Conservation (phyloP, 2,113 vertebrate genomes). For the Brienomyrus brachyistius region DNA sequence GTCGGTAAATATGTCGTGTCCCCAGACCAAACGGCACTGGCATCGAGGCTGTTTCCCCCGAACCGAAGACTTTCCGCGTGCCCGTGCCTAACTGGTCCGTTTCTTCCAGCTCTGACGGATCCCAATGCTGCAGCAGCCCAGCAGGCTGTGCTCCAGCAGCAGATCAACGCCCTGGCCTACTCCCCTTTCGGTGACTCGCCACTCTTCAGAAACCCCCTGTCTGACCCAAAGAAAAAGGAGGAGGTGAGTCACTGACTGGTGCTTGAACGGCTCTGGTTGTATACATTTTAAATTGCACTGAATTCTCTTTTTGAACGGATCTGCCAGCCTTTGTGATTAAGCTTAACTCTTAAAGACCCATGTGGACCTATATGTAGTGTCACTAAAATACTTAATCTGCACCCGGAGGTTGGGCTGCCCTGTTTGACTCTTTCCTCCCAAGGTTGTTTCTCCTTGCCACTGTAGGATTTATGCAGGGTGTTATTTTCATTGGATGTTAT, state of each 20-base stretch:
- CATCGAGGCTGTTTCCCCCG: neutral
- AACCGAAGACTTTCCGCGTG: neutral
- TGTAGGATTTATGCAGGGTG: neutral
- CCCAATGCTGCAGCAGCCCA: slow-evolving; percentile 76
- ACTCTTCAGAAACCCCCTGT: slow-evolving; percentile 87
- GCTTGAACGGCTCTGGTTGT: neutral
- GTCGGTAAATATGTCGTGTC: slow-evolving; percentile 63
- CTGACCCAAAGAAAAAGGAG: slow-evolving; percentile 92
- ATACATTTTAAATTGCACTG: neutral
- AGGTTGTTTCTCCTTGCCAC: too few relatives aligned
- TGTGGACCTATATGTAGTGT: neutral
- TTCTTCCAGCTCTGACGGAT: slow-evolving; percentile 70
- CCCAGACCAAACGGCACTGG: neutral
- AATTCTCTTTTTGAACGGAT: neutral
- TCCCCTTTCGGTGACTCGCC: slow-evolving; percentile 90
- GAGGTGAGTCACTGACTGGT: slow-evolving; percentile 61
- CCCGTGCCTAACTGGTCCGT: neutral
- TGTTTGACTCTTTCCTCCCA: too few relatives aligned
- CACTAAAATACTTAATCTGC: neutral
- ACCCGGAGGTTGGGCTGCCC: neutral
- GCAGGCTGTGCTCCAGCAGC: slow-evolving; percentile 83
- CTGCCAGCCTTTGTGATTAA: neutral
- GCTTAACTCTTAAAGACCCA: neutral
- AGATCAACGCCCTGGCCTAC: slow-evolving; percentile 79
- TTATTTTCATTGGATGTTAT: neutral